Evolutionary conservation across 2,797 vertebrate genomes (phyloP).

Genomic region (Carapus acus): DNA sequence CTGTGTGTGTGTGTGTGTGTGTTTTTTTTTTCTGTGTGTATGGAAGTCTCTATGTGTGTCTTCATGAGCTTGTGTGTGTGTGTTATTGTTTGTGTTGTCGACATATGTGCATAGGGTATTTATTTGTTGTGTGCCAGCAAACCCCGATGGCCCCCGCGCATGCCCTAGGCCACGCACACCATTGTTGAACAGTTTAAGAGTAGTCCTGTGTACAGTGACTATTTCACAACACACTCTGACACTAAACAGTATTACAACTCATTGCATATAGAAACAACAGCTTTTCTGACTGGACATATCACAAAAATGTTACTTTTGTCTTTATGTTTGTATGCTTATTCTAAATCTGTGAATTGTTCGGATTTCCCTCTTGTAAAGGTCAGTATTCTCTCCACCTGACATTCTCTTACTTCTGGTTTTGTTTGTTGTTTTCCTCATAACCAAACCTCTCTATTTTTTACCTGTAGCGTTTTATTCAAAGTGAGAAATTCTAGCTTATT

Average conservation of each 20-base stretch:
- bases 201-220: conserved; percentile 62
- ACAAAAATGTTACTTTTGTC: not conserved
- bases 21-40: conserved; percentile 28
- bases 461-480: conserved; percentile 58
- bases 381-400: conserved; percentile 19
- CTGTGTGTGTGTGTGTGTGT: conserved; percentile 47
- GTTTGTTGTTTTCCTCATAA: conserved; percentile 24
- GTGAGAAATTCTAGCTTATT: conserved; percentile 58
- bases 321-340: conserved; percentile 4
- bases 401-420: conserved; percentile 25
- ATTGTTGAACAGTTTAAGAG: conserved; percentile 71
- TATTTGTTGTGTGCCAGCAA: conserved; percentile 64
- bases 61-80: conserved; percentile 57
- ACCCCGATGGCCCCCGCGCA: conserved; percentile 65
- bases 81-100: conserved; percentile 45
- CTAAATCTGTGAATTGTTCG: conserved; percentile 3
- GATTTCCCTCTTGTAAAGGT: conserved; percentile 27
- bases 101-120: conserved; percentile 35
- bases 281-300: too few species aligned
- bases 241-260: conserved; percentile 1
- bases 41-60: conserved; percentile 32
- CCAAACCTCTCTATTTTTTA: too few species aligned
- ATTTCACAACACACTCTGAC: conserved; percentile 21
- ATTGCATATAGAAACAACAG: too few species aligned
- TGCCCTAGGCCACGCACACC: conserved; percentile 64